phyloP scores from a whole-genome alignment of 2,113 vertebrate species.

The Forbesichthys papilliferus region DNA sequence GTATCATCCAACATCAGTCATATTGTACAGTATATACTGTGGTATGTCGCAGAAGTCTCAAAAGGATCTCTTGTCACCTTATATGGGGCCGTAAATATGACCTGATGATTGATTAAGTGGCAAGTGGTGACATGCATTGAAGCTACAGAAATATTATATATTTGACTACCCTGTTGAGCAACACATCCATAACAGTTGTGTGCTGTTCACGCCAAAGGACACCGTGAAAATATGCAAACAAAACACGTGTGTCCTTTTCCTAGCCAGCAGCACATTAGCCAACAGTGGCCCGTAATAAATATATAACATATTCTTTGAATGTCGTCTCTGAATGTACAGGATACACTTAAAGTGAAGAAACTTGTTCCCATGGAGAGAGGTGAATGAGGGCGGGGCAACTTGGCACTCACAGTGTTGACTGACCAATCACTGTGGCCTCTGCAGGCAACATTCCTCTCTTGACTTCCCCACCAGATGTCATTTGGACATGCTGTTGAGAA shows the following conservation, averaged over 20 bases:
- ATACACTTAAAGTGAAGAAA: too few relatives aligned
- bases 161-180: not conserved
- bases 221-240: not conserved
- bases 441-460: slow-evolving; percentile 33
- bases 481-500: slow-evolving; percentile 42
- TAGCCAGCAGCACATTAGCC: not conserved
- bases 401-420: slow-evolving; percentile 30
- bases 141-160: not conserved
- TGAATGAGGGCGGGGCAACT: not conserved
- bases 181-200: slow-evolving; percentile 30
- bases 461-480: slow-evolving; percentile 15
- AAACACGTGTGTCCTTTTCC: not conserved
- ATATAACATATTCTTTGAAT: not conserved
- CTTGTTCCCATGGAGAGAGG: not conserved
- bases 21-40: not conserved
- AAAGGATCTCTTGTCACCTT: not conserved
- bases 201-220: not conserved
- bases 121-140: not conserved
- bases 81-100: not conserved
- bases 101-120: not conserved
- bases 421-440: slow-evolving; percentile 29
- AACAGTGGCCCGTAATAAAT: not conserved
- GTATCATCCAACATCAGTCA: not conserved
- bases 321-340: too few relatives aligned
- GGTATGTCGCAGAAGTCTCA: not conserved